Evolutionary conservation across 23 tunicate genomes (phyloP), one percentile per base, ranked within the genome.

Genomic region (Botrylloides violaceus): DNA sequence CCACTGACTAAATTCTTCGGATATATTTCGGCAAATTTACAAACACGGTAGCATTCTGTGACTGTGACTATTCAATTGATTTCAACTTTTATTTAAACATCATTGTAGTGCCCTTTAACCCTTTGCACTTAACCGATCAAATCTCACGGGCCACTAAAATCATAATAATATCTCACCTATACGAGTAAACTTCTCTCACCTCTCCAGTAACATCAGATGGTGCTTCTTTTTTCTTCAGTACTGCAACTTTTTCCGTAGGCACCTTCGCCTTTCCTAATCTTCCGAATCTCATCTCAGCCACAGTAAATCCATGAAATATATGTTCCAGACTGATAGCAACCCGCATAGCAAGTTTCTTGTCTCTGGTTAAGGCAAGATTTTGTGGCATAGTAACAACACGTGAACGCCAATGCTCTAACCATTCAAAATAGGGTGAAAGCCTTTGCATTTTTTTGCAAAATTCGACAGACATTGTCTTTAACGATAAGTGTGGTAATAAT

Each of bases 211-310:
- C 35, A 63, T 27, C 35, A 26, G 35, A 25, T 31, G 70, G 33
- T 4, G 62, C 4, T 4, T 27, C 70, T 27, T 33, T 19, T 28
- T 25, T 28, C 26, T 38, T 25, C 22, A 30, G 18, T 18, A 31
- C 18, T 49, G 64, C 23, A 7, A 21, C 5, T 0, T 55, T 34
- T 32, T 15, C 32, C 15, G 9, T 15, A 9, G 53, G 12, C 49
- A 15, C 29, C 27, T 43, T 68, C 12, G 1, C 1, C 64, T 64
- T 64, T 29, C 33, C 33, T 5, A 2, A 19, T 0, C 66, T 68
- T 12, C 82, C 82, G 56, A 83, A 90, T n/a, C 97, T 60, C 30
- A 90, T 18, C 58, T 90, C 90, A 68, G 97, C 90, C 23, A 83
- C 72, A 26, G 66, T 57, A 12, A 90, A 58, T 29, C 85, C 83